Conservation (phyloP, 2,797 vertebrate genomes). For the Loris lydekkerianus region DNA sequence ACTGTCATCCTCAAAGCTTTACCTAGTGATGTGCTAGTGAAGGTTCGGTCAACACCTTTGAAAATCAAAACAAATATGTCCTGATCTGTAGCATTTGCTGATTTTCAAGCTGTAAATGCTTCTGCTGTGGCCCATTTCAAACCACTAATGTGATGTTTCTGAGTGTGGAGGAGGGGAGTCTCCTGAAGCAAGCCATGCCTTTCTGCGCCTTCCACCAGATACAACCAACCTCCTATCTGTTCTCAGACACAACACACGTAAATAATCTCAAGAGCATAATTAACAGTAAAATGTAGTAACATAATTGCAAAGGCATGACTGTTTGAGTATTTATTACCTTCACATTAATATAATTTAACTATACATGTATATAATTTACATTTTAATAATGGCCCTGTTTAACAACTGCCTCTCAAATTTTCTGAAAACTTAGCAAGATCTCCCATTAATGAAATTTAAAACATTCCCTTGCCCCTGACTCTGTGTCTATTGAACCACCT, state of each 20-base stretch:
- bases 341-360: neutral
- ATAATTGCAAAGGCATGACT: neutral
- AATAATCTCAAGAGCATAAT: neutral
- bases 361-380: neutral
- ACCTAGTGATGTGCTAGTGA: neutral
- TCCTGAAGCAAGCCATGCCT: neutral
- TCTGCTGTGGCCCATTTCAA: neutral
- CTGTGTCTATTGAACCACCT: neutral
- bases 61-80: neutral
- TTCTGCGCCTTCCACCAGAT: neutral
- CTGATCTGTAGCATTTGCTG: neutral
- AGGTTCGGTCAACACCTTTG: neutral
- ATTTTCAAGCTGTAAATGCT: neutral
- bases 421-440: neutral
- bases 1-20: neutral
- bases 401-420: neutral
- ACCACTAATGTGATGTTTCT: neutral
- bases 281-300: neutral
- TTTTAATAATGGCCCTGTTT: neutral
- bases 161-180: neutral
- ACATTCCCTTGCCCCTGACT: neutral
- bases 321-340: neutral
- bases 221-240: neutral
- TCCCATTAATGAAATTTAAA: conserved; percentile 48
- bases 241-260: neutral